Conservation (phyloP, 2,113 vertebrate species). For the Callipepla californica region DNA sequence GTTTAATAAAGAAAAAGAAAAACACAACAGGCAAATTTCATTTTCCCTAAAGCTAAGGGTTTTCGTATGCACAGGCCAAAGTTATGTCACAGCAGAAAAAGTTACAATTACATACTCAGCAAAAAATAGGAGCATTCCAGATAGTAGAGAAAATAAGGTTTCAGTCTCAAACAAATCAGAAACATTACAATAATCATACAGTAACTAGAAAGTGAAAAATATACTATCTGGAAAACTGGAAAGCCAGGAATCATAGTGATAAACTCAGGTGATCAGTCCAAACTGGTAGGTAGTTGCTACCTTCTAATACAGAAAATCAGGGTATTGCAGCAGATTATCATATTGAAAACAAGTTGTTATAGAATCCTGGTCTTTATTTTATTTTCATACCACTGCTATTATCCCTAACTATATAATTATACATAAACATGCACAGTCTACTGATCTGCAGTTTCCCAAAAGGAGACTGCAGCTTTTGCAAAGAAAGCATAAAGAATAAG, state of each 20-base stretch:
- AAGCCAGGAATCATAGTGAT: background rate
- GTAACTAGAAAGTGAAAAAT: background rate
- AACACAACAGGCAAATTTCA: background rate
- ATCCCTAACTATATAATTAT: background rate
- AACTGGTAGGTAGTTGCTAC: background rate
- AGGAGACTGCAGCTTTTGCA: background rate
- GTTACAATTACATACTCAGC: background rate
- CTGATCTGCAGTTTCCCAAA: background rate
- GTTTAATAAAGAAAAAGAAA: background rate
- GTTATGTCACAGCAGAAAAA: background rate
- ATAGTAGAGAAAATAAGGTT: background rate
- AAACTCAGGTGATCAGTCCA: background rate
- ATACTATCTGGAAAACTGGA: background rate
- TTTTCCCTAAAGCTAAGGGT: background rate
- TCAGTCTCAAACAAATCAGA: background rate
- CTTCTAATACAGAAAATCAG: background rate
- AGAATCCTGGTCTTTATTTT: background rate
- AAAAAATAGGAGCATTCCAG: background rate
- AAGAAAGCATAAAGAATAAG: background rate
- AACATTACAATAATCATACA: background rate
- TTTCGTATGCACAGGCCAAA: background rate
- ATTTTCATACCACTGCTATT: background rate
- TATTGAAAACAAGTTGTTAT: background rate
- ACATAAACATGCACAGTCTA: background rate
- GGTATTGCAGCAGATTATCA: background rate